These are phyloP conservation scores for Limnephilus lunatus DNA, from an alignment of 2,888 invertebrate genomes.

Conservation along the genomic window DNA sequence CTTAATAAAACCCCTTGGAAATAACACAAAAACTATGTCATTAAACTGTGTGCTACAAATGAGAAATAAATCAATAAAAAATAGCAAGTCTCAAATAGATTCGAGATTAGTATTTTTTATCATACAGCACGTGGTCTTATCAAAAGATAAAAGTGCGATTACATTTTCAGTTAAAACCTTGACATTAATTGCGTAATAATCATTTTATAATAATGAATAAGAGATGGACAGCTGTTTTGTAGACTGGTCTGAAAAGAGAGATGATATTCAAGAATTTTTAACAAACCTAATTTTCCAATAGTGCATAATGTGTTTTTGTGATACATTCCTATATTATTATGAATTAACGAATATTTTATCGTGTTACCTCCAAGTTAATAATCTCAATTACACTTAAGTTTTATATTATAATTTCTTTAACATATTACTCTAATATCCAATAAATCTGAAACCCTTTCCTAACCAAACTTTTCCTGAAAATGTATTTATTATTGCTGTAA, in stretches of 20 bases:
- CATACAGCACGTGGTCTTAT: background rate
- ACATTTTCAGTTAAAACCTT: background rate
- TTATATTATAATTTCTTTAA: background rate
- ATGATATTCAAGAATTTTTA: background rate
- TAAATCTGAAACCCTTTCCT: too few species aligned
- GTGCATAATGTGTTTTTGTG: background rate
- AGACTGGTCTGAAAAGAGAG: background rate
- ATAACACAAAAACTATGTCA: background rate
- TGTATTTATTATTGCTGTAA: background rate
- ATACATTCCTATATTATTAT: background rate
- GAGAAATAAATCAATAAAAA: background rate
- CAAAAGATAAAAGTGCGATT: background rate
- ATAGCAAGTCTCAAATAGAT: background rate
- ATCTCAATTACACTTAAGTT: background rate
- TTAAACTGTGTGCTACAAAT: background rate
- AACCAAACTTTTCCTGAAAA: too few species aligned
- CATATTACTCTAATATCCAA: too few species aligned
- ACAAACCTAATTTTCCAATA: background rate
- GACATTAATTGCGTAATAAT: background rate
- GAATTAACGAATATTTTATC: background rate
- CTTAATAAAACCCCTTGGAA: background rate
- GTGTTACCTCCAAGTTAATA: background rate
- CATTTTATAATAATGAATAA: background rate
- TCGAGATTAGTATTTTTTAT: background rate
- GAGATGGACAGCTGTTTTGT: background rate